A percentile compares a stretch with the other conserved stretches of the same genome.
These are phyloP conservation scores for Sebastes elongatus DNA, from an alignment of 2,797 vertebrate genomes.

Conservation along the genomic window DNA sequence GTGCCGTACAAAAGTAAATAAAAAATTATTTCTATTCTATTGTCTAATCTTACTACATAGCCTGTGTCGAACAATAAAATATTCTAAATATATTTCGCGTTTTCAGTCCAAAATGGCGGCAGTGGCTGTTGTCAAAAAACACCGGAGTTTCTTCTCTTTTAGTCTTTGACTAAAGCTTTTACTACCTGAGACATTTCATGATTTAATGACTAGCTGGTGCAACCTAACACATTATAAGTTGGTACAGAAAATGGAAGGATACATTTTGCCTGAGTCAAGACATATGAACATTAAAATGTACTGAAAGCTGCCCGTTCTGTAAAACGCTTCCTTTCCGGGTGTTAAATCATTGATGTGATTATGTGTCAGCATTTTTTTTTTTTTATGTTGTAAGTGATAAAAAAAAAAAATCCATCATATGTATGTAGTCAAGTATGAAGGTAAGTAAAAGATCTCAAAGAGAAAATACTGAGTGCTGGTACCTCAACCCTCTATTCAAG, in stretches of 20 bases:
- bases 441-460: neutral
- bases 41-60: too few species aligned
- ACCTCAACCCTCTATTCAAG: neutral
- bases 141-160: too few species aligned
- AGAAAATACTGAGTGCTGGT: neutral
- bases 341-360: neutral
- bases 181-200: too few species aligned
- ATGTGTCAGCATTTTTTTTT: neutral
- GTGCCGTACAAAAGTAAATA: too few species aligned
- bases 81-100: too few species aligned
- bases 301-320: neutral
- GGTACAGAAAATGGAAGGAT: neutral
- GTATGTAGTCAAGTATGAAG: neutral
- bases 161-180: too few species aligned
- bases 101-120: too few species aligned
- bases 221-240: neutral
- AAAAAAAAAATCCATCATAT: neutral
- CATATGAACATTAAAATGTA: neutral
- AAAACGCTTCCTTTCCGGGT: neutral
- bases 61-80: too few species aligned
- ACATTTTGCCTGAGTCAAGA: neutral
- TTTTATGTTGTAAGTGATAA: neutral
- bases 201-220: neutral
- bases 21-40: too few species aligned
- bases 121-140: too few species aligned